Percentiles rank a stretch among this genome's conserved stretches.
These are phyloP conservation scores for Hydrozoanthus tunicans DNA, from an alignment of 64 coral and sea anemone species.

Conservation along the genomic window DNA sequence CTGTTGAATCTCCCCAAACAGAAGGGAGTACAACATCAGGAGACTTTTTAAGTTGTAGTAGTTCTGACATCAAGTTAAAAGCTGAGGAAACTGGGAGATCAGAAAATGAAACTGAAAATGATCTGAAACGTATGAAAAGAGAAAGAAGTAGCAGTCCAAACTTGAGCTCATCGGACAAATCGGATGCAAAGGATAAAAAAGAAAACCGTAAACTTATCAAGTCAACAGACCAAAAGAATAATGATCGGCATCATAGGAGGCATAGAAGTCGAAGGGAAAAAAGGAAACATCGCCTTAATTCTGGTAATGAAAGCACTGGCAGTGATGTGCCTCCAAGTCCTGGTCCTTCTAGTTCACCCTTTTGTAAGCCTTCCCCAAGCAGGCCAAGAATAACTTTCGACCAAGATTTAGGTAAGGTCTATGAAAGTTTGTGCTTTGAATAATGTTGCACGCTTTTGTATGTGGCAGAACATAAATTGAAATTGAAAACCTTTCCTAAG, in stretches of 20 bases:
- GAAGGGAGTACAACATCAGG: constrained; percentile 66
- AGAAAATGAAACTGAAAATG: constrained; percentile 31
- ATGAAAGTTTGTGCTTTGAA: too few relatives aligned
- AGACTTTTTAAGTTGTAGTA: constrained; percentile 55
- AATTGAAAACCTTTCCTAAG: too few relatives aligned
- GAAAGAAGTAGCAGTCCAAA: constrained; percentile 50
- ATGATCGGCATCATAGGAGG: constrained; percentile 65
- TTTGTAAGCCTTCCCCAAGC: constrained; percentile 52
- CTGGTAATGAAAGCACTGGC: constrained; percentile 88
- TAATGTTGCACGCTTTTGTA: too few relatives aligned
- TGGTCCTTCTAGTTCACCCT: constrained; percentile 42
- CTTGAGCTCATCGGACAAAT: constrained; percentile 46
- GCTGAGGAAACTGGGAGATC: constrained; percentile 1
- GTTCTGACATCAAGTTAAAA: constrained; percentile 58
- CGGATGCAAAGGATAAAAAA: constrained; percentile 64
- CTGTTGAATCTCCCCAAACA: constrained; percentile 62
- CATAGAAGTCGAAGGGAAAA: constrained; percentile 77
- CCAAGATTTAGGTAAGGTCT: constrained; percentile 74
- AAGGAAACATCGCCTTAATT: constrained; percentile 79
- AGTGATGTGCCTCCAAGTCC: constrained; percentile 70
- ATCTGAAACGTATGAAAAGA: constrained; percentile 26
- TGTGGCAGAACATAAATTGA: too few relatives aligned
- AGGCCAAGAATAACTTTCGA: constrained; percentile 90
- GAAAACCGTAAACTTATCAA: constrained; percentile 56
- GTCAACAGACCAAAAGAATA: constrained; percentile 68